phyloP scores from a whole-genome alignment of 2,888 invertebrate species.

The Melanostoma mellinum region DNA sequence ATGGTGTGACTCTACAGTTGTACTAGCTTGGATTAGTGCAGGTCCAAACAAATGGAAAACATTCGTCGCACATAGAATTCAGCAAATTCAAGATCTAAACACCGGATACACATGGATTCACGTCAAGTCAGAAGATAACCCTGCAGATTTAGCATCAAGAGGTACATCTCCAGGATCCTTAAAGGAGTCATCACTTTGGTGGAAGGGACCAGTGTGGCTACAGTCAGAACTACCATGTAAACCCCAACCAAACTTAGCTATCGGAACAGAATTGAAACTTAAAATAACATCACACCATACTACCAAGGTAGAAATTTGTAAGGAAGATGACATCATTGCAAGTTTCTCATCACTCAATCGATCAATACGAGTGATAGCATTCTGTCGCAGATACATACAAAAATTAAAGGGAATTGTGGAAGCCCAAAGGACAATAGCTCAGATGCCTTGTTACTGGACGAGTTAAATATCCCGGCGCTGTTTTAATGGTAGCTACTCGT shows the following conservation, averaged over 20 bases:
- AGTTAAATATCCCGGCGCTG: too few species aligned
- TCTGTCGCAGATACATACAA: not conserved
- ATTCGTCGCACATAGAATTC: not conserved
- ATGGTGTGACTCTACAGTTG: not conserved
- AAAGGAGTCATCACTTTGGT: too few species aligned
- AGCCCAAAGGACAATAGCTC: too few species aligned
- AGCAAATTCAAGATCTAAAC: not conserved
- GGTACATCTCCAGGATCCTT: too few species aligned
- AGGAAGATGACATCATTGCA: conserved; percentile 2
- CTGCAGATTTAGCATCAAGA: too few species aligned
- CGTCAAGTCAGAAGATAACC: too few species aligned
- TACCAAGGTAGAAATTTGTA: not conserved
- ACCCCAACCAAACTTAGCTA: not conserved
- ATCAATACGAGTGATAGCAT: not conserved
- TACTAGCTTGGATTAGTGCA: not conserved
- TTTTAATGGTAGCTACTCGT: too few species aligned
- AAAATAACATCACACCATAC: not conserved
- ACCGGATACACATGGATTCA: not conserved
- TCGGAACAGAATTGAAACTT: not conserved
- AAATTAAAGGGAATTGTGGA: not conserved
- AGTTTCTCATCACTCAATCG: not conserved
- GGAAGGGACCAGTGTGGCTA: not conserved
- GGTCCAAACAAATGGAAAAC: not conserved
- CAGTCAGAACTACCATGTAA: not conserved
- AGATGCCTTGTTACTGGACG: too few species aligned